Conservation (phyloP, 2,113 vertebrate species). For the Hypomesus transpacificus region DNA sequence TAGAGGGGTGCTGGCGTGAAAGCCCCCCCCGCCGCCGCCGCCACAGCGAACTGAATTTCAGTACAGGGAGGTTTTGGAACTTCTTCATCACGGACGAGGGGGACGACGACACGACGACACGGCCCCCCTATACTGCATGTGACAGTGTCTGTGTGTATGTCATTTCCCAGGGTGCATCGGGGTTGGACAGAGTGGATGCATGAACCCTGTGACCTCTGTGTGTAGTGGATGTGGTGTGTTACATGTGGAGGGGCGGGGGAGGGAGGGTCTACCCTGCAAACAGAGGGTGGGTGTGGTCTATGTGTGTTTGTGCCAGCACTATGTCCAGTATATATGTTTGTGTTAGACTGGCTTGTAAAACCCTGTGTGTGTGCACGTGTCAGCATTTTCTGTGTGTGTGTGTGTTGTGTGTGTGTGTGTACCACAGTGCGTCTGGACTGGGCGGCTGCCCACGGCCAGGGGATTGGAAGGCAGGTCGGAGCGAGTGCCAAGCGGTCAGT, state of each 20-base stretch:
- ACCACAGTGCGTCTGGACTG: background rate
- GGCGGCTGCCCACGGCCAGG: slow-evolving; percentile 48
- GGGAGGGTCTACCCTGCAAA: too few relatives aligned
- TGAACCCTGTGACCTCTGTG: background rate
- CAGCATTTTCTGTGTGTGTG: slow-evolving; percentile 18
- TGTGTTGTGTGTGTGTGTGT: background rate
- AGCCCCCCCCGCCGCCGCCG: slow-evolving; percentile 28
- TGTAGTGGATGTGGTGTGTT: background rate
- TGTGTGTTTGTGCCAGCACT: background rate
- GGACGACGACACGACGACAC: too few relatives aligned
- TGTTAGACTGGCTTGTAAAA: too few relatives aligned
- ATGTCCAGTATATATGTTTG: background rate
- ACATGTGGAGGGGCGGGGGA: background rate
- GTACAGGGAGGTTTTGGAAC: slow-evolving; percentile 37
- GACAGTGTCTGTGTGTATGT: slow-evolving; percentile 9
- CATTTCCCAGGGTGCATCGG: background rate
- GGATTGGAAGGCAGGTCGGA: slow-evolving; percentile 51
- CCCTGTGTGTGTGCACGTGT: slow-evolving; percentile 11
- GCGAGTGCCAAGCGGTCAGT: slow-evolving; percentile 60
- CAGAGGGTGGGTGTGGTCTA: slow-evolving; percentile 2
- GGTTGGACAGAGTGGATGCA: background rate
- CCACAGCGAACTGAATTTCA: slow-evolving; percentile 50
- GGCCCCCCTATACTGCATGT: too few relatives aligned
- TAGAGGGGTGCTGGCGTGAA: slow-evolving; percentile 38
- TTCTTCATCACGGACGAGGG: too few relatives aligned